A percentile compares a stretch with the other conserved stretches of the same genome.
These are phyloP conservation scores for Melikaiella ostensackeni DNA, from an alignment of 2,888 invertebrate species.

Conservation along the genomic window DNA sequence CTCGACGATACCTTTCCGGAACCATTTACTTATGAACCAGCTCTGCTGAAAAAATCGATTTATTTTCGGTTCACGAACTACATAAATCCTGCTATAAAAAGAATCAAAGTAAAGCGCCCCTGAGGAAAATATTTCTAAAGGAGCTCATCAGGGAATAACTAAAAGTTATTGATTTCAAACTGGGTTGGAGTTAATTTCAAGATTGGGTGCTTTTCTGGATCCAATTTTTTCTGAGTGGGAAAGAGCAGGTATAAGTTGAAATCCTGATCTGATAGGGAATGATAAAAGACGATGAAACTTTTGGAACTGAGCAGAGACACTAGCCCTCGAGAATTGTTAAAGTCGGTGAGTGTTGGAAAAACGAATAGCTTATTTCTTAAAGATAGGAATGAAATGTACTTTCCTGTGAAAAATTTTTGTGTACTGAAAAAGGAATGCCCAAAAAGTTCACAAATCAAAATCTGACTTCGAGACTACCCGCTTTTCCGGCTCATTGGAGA, in stretches of 20 bases:
- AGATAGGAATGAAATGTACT: no score
- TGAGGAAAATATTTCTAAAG: conserved; percentile 10
- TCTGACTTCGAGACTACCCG: no score
- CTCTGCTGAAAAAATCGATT: conserved; percentile 16
- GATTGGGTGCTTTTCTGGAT: not conserved
- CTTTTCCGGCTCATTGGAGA: no score
- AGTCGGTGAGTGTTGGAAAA: no score
- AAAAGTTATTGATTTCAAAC: conserved; percentile 3
- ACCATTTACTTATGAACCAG: conserved; percentile 32
- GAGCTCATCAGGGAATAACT: conserved; percentile 7
- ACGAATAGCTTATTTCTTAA: no score
- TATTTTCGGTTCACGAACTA: conserved; percentile 15
- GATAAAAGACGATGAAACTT: no score
- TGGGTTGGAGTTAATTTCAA: not conserved
- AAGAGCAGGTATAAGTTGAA: not conserved
- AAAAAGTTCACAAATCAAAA: no score
- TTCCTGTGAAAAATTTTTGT: no score
- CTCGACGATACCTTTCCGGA: conserved; percentile 34
- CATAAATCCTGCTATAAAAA: conserved; percentile 19
- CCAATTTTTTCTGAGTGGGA: not conserved
- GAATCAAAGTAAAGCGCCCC: conserved; percentile 4
- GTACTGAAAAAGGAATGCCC: no score
- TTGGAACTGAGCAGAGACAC: no score
- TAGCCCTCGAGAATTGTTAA: no score
- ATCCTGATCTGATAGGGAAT: no score